Percentiles rank a stretch among this genome's conserved stretches.
phyloP scores from a whole-genome alignment of 2,888 invertebrate species.

The Melanophora roralis region DNA sequence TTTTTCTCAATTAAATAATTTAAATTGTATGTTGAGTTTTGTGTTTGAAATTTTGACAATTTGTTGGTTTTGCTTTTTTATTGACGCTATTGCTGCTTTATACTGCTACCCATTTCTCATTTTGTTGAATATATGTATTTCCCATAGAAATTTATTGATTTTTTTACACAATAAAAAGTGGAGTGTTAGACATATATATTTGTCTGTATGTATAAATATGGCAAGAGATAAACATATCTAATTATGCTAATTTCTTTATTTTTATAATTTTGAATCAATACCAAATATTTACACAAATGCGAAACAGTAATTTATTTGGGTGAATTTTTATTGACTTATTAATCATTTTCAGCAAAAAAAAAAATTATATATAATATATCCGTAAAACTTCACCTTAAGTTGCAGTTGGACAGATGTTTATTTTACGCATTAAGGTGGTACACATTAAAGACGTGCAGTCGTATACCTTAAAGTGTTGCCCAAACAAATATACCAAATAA shows the following conservation, averaged over 20 bases:
- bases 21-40: conserved; percentile 1
- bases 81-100: not conserved
- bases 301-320: not conserved
- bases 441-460: no score
- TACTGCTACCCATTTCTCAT: not conserved
- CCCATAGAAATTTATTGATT: not conserved
- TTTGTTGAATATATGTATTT: not conserved
- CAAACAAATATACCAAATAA: no score
- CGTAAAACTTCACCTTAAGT: not conserved
- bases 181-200: no score
- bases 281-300: not conserved
- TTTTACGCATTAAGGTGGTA: not conserved
- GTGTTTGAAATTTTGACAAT: not conserved
- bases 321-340: not conserved
- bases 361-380: no score
- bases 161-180: not conserved
- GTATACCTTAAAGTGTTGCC: no score
- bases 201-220: no score
- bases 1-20: conserved; percentile 3
- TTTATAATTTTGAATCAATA: not conserved
- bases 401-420: not conserved
- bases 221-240: no score
- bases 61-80: conserved; percentile 27
- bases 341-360: no score
- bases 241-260: conserved; percentile 30